Conservation (phyloP, 2,888 invertebrate species). For the Sacculina carcini region DNA sequence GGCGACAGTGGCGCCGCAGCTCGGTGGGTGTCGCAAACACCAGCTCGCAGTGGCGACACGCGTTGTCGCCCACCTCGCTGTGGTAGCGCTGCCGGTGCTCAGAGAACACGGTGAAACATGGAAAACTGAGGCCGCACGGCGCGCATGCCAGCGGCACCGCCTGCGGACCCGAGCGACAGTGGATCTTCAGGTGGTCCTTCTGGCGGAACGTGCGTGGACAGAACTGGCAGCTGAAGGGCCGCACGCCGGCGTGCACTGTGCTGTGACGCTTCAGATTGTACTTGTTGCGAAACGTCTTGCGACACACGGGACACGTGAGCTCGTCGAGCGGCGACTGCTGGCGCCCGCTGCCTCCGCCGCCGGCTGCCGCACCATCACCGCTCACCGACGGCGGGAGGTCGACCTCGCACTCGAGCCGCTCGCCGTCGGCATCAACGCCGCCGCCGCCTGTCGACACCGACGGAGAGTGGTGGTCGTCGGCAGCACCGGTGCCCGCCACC, state of each 20-base stretch:
- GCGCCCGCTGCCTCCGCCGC: too few species aligned
- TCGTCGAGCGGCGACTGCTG: background rate
- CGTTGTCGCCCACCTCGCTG: slow-evolving; percentile 2
- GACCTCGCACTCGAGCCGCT: slow-evolving; percentile 1
- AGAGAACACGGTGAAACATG: background rate
- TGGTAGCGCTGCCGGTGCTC: slow-evolving; percentile 1
- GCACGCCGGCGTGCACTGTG: background rate
- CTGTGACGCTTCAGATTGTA: slow-evolving; percentile 2
- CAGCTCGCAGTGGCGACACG: background rate
- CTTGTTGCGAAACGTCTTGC: slow-evolving; percentile 1
- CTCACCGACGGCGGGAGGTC: background rate
- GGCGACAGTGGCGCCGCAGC: slow-evolving; percentile 2
- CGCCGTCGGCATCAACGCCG: too few species aligned
- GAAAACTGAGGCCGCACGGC: slow-evolving; percentile 1
- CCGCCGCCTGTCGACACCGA: too few species aligned
- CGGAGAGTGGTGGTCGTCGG: background rate
- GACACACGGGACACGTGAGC: background rate
- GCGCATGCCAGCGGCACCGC: background rate
- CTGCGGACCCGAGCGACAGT: background rate
- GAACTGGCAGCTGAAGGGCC: background rate
- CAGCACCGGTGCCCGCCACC: background rate
- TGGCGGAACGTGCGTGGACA: slow-evolving; percentile 1
- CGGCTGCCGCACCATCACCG: too few species aligned
- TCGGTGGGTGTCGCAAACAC: background rate
- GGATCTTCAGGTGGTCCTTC: slow-evolving; percentile 3